Conservation (phyloP, 2,888 invertebrate genomes). For the Volucella inanis region DNA sequence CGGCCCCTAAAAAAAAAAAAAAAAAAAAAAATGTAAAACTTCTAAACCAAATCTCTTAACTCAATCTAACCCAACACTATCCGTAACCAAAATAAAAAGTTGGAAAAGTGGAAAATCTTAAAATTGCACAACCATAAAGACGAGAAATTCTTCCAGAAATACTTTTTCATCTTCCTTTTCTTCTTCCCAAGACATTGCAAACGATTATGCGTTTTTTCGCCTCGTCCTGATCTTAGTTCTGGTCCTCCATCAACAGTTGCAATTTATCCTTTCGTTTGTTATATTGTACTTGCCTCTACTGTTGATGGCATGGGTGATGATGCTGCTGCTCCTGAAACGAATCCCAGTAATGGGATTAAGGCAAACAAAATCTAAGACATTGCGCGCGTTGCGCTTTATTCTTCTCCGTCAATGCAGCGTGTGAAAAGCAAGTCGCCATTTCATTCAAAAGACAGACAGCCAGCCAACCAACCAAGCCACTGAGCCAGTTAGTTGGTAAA, state of each 20-base stretch:
- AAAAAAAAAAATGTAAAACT: slow-evolving; percentile 14
- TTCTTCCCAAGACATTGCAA: slow-evolving; percentile 31
- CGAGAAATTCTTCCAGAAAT: slow-evolving; percentile 1
- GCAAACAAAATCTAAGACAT: slow-evolving; percentile 59
- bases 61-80: slow-evolving; percentile 46
- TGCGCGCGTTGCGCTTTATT: slow-evolving; percentile 36
- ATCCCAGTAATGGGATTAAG: slow-evolving; percentile 69
- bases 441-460: slow-evolving; percentile 51
- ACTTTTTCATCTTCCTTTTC: slow-evolving; percentile 18
- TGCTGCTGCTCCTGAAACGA: slow-evolving; percentile 49
- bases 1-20: slow-evolving; percentile 9
- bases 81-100: slow-evolving; percentile 1
- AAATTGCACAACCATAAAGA: slow-evolving; percentile 38
- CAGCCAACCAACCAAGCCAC: slow-evolving; percentile 27
- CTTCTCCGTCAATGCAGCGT: slow-evolving; percentile 66
- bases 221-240: slow-evolving; percentile 2
- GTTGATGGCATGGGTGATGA: neutral
- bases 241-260: neutral
- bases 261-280: slow-evolving; percentile 36
- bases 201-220: slow-evolving; percentile 57
- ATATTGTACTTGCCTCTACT: slow-evolving; percentile 17
- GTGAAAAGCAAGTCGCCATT: slow-evolving; percentile 71
- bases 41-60: slow-evolving; percentile 53
- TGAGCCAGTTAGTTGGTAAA: slow-evolving; percentile 65
- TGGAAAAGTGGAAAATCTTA: slow-evolving; percentile 21